Evolutionary conservation across 2,797 vertebrate species (phyloP), one percentile per base, ranked within the genome.

Genomic region (Microtus obscurus): DNA sequence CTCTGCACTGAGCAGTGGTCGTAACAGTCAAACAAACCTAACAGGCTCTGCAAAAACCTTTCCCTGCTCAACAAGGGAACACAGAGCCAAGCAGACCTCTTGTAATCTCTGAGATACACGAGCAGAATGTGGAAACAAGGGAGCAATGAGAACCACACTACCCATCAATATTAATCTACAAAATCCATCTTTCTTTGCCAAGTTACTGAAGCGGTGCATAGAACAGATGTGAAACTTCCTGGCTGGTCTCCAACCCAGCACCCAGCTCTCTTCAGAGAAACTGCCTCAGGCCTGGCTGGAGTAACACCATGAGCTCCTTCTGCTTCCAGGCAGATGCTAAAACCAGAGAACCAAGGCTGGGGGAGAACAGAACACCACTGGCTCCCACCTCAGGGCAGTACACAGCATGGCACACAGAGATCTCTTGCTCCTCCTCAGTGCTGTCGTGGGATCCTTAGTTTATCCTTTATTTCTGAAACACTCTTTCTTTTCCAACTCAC

Each of bases 191-290:
- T 93, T 90, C 85, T 93, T 74, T 91, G 80, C 61, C 93, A 92
- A 94, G 93, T 82, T 85, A 90, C 71, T 16, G 40, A 95, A 67
- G 59, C 61, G 63, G 4, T 94, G 61, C 31, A 61, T 3, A 65
- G 43, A 97, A 51, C 17, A 94, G 51, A 86, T 67, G 65, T 94
- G 73, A 97, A 89, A 93, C 69, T 71, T 71, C 21, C 87, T 91
- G 83, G 61, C 59, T 90, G 67, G 6, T 82, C 48, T 93, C 91
- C 81, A 91, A 11, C 1, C 82, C 27, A 89, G 67, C 59, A 89
- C 27, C 3, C 76, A 48, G 65, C 40, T 37, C 37, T 95, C 43
- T 74, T 87, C 37, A 21, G 82, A 88, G 96, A 94, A 76, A 25
- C 53, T 87, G 77, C 25, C 17, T 25, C 34, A 65, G 48, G 89